Percentiles rank a stretch among this genome's conserved stretches.
Conservation (phyloP, 2,888 invertebrate genomes). For the Tortricodes alternella region DNA sequence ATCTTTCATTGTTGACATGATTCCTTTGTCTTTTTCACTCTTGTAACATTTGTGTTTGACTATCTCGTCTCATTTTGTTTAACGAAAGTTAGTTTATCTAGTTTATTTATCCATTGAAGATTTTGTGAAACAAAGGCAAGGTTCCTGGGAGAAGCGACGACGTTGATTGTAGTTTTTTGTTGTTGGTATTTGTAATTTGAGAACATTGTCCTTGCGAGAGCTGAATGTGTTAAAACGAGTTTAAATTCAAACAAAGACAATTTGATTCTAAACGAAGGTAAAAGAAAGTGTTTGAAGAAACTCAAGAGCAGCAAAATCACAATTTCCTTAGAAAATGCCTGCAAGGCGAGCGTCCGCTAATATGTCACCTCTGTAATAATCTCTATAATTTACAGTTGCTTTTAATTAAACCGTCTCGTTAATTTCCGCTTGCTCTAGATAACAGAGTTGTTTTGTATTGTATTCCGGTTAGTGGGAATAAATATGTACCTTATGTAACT, state of each 20-base stretch:
- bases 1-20: conserved; percentile 69
- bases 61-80: conserved; percentile 7
- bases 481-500: not conserved
- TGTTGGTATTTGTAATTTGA: conserved; percentile 38
- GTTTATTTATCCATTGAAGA: conserved; percentile 46
- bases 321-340: conserved; percentile 4
- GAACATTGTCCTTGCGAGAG: conserved; percentile 11
- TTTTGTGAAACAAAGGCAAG: conserved; percentile 41
- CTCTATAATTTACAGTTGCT: conserved; percentile 25
- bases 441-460: conserved; percentile 17
- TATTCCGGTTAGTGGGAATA: not conserved
- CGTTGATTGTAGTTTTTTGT: conserved; percentile 37
- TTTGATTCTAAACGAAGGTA: not conserved
- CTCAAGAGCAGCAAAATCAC: conserved; percentile 3
- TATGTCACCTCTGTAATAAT: conserved; percentile 1
- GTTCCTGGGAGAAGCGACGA: conserved; percentile 36
- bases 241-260: not conserved
- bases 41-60: conserved; percentile 14
- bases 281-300: not conserved
- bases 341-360: not conserved
- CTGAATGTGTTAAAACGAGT: conserved; percentile 32
- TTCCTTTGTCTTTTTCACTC: conserved; percentile 41
- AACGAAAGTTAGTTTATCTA: conserved; percentile 37
- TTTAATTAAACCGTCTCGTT: conserved; percentile 28
- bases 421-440: conserved; percentile 10